Evolutionary conservation across 2,888 invertebrate species (phyloP).

Genomic region (Lochmaea capreae): DNA sequence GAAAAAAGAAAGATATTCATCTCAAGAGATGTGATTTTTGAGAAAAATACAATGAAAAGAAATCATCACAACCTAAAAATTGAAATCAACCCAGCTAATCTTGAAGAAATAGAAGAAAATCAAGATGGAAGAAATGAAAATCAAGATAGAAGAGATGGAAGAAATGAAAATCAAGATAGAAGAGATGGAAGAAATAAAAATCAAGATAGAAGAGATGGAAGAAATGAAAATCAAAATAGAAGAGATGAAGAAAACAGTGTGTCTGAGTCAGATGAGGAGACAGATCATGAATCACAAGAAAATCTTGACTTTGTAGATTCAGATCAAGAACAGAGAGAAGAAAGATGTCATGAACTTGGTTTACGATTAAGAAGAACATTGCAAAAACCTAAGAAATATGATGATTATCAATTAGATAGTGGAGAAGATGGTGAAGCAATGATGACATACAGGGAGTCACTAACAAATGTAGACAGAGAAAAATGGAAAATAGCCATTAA

Average conservation of each 20-base stretch:
- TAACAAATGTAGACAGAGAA: conserved; percentile 6
- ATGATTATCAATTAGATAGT: neutral
- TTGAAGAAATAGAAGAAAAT: neutral
- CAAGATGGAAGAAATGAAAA: neutral
- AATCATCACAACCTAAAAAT: neutral
- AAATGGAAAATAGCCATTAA: conserved; percentile 41
- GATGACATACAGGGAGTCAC: neutral
- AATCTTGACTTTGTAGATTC: too few species aligned
- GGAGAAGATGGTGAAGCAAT: neutral
- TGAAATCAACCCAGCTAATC: neutral
- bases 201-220: too few species aligned
- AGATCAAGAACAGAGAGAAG: too few species aligned
- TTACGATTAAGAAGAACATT: too few species aligned
- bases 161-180: too few species aligned
- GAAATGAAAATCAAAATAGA: too few species aligned
- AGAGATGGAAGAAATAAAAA: too few species aligned
- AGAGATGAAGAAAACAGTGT: too few species aligned
- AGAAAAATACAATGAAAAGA: neutral
- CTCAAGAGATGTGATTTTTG: neutral
- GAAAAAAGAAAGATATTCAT: neutral
- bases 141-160: neutral
- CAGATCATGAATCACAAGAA: too few species aligned
- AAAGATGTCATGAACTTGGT: too few species aligned
- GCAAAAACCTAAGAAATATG: neutral
- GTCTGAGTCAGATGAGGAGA: too few species aligned